Evolutionary conservation across 2,888 invertebrate species (phyloP).

Genomic region (Aplocera efformata): DNA sequence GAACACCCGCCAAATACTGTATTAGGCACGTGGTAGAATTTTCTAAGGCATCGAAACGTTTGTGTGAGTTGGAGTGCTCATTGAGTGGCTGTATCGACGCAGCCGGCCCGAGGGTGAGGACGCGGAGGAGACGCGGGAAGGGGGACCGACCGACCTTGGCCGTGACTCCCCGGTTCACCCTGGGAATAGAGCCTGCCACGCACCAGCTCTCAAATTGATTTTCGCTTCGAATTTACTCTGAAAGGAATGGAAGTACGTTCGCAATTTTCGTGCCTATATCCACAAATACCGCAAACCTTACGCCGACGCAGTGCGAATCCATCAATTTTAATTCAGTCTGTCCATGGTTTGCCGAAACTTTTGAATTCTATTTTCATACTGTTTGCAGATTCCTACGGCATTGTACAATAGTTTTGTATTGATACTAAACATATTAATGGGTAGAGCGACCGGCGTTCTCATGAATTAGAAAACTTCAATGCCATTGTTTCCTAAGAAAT

Average conservation of each 20-base stretch:
- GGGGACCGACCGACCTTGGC: slow-evolving; percentile 70
- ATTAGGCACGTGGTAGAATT: slow-evolving; percentile 37
- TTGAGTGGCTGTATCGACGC: slow-evolving; percentile 56
- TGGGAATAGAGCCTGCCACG: slow-evolving; percentile 45
- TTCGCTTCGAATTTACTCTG: slow-evolving; percentile 42
- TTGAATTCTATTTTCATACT: slow-evolving; percentile 7
- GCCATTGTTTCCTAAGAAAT: slow-evolving; percentile 14
- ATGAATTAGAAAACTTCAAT: slow-evolving; percentile 24
- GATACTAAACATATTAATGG: slow-evolving; percentile 19
- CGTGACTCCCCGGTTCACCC: slow-evolving; percentile 64
- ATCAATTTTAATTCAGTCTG: slow-evolving; percentile 18
- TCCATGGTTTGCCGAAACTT: too few relatives aligned
- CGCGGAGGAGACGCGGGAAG: slow-evolving; percentile 28
- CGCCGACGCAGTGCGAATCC: slow-evolving; percentile 12
- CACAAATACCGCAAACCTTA: slow-evolving; percentile 15
- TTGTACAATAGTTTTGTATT: slow-evolving; percentile 17
- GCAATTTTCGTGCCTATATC: slow-evolving; percentile 14
- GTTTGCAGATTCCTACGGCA: slow-evolving; percentile 6
- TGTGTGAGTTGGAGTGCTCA: slow-evolving; percentile 38
- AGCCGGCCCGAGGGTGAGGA: slow-evolving; percentile 32
- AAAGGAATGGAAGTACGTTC: slow-evolving; percentile 26
- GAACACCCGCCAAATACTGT: slow-evolving; percentile 16
- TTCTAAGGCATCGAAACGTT: slow-evolving; percentile 11
- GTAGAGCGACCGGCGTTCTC: slow-evolving; percentile 17
- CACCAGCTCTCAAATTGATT: slow-evolving; percentile 62